These are phyloP conservation scores for Netelia inedita DNA, from an alignment of 2,888 invertebrate species.

Conservation along the genomic window DNA sequence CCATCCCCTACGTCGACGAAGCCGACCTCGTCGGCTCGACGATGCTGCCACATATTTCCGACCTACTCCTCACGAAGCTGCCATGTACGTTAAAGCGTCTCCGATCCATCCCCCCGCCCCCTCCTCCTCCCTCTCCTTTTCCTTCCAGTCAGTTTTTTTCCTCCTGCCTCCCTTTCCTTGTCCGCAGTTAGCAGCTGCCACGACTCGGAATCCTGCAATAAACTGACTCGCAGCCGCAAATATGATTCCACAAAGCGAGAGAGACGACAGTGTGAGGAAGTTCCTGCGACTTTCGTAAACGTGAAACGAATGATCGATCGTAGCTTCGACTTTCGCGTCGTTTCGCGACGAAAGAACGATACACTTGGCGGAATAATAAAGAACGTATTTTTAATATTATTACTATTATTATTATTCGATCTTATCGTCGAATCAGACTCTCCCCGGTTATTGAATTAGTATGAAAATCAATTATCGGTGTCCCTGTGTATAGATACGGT, in stretches of 20 bases:
- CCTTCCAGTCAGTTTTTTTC: neutral
- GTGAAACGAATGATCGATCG: neutral
- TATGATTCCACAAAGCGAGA: conserved; percentile 13
- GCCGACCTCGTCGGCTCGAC: conserved; percentile 55
- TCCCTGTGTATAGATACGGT: neutral
- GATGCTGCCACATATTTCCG: conserved; percentile 42
- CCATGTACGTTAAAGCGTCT: conserved; percentile 37
- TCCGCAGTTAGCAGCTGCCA: conserved; percentile 52
- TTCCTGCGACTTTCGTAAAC: neutral
- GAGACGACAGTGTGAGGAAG: neutral
- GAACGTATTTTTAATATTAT: neutral
- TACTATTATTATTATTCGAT: too few species aligned
- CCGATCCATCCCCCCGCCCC: conserved; percentile 40
- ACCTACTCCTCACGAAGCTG: conserved; percentile 55
- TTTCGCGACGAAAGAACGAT: neutral
- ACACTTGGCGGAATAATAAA: neutral
- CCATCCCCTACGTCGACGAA: conserved; percentile 52
- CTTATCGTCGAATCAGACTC: conserved; percentile 31
- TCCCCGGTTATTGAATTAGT: conserved; percentile 12
- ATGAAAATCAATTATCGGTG: conserved; percentile 40
- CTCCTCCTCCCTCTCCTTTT: conserved; percentile 46
- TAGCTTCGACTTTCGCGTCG: neutral
- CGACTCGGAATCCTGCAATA: conserved; percentile 41
- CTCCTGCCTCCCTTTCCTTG: conserved; percentile 41
- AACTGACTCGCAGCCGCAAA: conserved; percentile 19